Evolutionary conservation across 1,140 invertebrate species (phyloP), one percentile per base, ranked within the genome.

Genomic region (Solenopsis fugax): DNA sequence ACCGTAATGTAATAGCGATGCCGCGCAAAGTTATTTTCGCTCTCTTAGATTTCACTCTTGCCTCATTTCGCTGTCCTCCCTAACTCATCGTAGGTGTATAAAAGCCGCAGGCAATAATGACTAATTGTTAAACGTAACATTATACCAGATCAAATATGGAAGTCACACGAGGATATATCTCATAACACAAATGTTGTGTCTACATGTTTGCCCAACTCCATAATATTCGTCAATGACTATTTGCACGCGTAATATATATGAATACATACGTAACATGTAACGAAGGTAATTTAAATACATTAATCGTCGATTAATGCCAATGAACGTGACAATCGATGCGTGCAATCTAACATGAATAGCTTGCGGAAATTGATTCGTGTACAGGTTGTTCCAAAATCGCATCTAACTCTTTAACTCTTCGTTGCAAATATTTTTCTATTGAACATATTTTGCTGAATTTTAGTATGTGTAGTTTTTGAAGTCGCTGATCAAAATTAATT

Each of bases 251-350:
- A 56, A 78, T 48, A 41, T 37, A 41, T 34, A 54, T 5, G 12
- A 2, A 48, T 69, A 69, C 12, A 6, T 48, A 48, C 24, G 24
- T 34, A 41, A 81, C 37, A 41, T 12, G 29, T 54, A 41, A 81
- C 24, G 6, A n/a, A n/a, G 21, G 9, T 71, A 81, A 81, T 81
- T 81, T 71, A 71, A 81, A 81, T 71, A 34, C 50, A 71, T 60
- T 58, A 56, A 81, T 16, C 16, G 5, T 5, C 41, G 37, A 71
- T 81, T 69, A 45, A 71, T 80, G 45, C 41, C 37, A 71, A 29
- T 12, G 21, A 54, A 54, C 34, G 48, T n/a, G 34, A 67, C 62
- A 80, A 65, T 75, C 29, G 7, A 54, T 48, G 18, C 21, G 58
- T 60, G 41, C 16, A 54, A 54, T 13, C 4, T 37, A 24, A 54